Conservation (phyloP, 2,113 vertebrate species). For the Callipepla californica region DNA sequence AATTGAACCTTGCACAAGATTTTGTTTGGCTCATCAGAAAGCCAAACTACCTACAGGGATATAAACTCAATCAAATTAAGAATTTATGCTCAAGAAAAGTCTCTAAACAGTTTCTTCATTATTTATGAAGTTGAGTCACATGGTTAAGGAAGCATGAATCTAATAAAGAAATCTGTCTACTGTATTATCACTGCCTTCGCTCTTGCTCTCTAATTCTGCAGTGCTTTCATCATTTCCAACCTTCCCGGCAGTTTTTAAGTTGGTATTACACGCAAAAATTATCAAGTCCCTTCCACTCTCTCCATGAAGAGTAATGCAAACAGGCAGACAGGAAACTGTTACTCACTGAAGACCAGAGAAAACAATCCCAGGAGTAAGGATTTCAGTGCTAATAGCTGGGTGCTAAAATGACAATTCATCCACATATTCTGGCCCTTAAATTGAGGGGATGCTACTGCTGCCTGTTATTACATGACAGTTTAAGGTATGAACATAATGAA, state of each 20-base stretch:
- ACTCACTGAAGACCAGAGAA: background rate
- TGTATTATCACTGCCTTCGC: background rate
- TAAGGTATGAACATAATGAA: background rate
- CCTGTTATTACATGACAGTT: background rate
- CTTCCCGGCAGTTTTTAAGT: background rate
- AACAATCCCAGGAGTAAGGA: fast-evolving
- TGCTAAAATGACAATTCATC: fast-evolving
- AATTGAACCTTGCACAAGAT: background rate
- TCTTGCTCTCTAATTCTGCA: background rate
- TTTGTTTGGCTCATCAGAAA: background rate
- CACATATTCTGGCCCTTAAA: background rate
- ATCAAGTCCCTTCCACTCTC: background rate
- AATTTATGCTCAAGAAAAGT: background rate
- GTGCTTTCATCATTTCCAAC: background rate
- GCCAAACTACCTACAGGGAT: background rate
- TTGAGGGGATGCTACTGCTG: too few relatives aligned
- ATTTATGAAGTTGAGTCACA: background rate
- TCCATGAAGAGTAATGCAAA: background rate
- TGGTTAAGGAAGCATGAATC: background rate
- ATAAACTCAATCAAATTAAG: background rate
- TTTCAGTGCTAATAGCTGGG: background rate
- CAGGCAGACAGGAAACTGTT: background rate
- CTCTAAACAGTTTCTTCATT: background rate
- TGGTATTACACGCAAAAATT: background rate
- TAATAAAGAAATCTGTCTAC: background rate